Percentiles rank a stretch among this genome's conserved stretches.
These are phyloP conservation scores for Mastigias papua DNA, from an alignment of 30 jellyfish, hydroid and myxozoan genomes.

Conservation along the genomic window DNA sequence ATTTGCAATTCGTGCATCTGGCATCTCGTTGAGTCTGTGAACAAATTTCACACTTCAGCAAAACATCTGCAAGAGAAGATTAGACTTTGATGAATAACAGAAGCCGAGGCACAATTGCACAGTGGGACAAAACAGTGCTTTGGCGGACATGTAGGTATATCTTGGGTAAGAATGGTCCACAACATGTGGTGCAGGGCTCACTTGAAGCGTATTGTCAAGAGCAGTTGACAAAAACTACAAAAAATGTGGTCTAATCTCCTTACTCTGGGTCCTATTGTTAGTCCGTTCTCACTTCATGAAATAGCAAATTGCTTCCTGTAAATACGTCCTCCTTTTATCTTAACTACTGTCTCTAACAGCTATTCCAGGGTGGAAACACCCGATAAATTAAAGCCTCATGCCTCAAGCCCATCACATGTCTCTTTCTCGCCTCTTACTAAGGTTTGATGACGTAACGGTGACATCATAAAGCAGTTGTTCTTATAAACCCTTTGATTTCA, in stretches of 20 bases:
- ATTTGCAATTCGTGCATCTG: constrained; percentile 80
- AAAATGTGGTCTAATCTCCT: too few species aligned
- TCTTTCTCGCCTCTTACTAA: background rate
- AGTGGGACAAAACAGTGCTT: background rate
- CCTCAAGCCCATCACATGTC: background rate
- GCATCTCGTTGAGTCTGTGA: constrained; percentile 80
- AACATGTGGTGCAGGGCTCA: background rate
- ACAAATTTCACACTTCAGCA: constrained; percentile 81
- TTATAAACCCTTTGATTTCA: background rate
- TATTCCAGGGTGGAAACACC: background rate
- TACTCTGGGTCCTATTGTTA: too few species aligned
- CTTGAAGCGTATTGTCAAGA: background rate
- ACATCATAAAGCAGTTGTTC: background rate
- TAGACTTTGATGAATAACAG: background rate
- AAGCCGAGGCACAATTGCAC: background rate
- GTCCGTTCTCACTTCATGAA: too few species aligned
- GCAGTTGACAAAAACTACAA: background rate
- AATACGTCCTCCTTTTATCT: background rate
- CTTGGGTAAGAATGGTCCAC: background rate
- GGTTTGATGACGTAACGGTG: background rate
- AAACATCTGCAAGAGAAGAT: constrained; percentile 62
- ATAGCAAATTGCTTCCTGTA: background rate
- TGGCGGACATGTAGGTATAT: background rate
- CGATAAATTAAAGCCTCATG: background rate
- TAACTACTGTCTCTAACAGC: background rate